Percentiles rank a stretch among this genome's conserved stretches.
phyloP scores from a whole-genome alignment of 2,113 vertebrate genomes.

The Oriolus oriolus region DNA sequence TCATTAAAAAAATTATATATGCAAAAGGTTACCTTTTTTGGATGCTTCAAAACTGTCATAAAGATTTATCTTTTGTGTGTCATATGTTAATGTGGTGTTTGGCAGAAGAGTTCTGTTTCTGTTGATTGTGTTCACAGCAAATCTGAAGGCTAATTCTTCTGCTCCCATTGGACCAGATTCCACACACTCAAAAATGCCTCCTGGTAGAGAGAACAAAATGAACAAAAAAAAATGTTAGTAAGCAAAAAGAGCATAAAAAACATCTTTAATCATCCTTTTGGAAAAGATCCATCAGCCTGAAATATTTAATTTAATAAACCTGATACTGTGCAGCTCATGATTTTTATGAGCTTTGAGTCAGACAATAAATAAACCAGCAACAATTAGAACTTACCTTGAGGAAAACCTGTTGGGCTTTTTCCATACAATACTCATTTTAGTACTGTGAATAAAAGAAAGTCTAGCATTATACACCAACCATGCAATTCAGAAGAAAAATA shows the following conservation, averaged over 20 bases:
- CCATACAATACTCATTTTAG: background rate
- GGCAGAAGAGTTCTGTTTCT: conserved; percentile 97
- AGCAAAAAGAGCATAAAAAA: background rate
- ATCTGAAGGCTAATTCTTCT: conserved; percentile 97
- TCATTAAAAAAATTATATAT: background rate
- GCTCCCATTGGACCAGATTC: conserved; percentile 95
- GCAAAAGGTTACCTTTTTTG: conserved; percentile 87
- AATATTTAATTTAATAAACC: background rate
- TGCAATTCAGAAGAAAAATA: background rate
- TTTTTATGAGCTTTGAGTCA: background rate
- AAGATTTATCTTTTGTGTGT: conserved; percentile 99
- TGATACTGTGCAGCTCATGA: background rate
- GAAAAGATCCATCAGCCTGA: background rate
- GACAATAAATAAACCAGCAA: background rate
- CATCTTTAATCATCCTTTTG: background rate
- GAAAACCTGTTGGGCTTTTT: background rate
- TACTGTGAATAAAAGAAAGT: background rate
- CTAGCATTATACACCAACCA: background rate
- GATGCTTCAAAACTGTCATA: conserved; percentile 99
- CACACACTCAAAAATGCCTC: conserved; percentile 97
- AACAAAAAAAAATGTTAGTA: background rate
- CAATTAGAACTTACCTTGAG: background rate
- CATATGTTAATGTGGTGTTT: conserved; percentile 97
- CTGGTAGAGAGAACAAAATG: conserved; percentile 65
- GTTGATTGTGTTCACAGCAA: conserved; percentile 99